Evolutionary conservation across 2,888 invertebrate species (phyloP).

Genomic region (Melieria crassipennis): DNA sequence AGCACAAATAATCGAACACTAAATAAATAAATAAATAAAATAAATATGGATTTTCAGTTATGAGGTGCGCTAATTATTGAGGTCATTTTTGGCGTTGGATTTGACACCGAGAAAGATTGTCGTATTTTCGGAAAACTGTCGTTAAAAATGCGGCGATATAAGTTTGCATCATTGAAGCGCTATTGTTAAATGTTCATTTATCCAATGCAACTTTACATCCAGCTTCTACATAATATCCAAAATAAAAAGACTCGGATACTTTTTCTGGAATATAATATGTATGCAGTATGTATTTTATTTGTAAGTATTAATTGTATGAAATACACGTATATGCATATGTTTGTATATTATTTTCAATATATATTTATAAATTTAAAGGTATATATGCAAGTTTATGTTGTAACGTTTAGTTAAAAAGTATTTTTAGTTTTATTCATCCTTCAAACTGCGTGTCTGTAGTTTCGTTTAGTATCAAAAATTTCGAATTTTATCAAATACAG

Average conservation of each 20-base stretch:
- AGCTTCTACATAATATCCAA: background rate
- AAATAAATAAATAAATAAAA: too few species aligned
- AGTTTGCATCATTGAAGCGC: too few species aligned
- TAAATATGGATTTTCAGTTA: too few species aligned
- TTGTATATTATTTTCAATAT: slow-evolving; percentile 4
- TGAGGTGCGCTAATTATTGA: too few species aligned
- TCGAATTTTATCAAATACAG: background rate
- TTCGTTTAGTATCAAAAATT: background rate
- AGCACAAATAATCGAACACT: too few species aligned
- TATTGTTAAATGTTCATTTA: too few species aligned
- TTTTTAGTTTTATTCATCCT: slow-evolving; percentile 10
- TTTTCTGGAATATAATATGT: slow-evolving; percentile 22
- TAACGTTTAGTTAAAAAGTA: slow-evolving; percentile 24
- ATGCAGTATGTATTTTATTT: slow-evolving; percentile 27
- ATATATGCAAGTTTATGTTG: slow-evolving; percentile 24
- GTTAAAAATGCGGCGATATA: too few species aligned
- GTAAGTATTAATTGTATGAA: slow-evolving; percentile 12
- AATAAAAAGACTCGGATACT: slow-evolving; percentile 3
- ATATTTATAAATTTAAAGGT: slow-evolving; percentile 24
- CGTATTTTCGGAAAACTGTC: too few species aligned
- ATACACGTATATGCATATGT: slow-evolving; percentile 17
- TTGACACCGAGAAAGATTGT: too few species aligned
- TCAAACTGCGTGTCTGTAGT: slow-evolving; percentile 7
- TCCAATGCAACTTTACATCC: too few species aligned
- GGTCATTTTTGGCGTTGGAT: too few species aligned